Conservation (phyloP, 2,113 vertebrate species). For the Onychostruthus taczanowskii region DNA sequence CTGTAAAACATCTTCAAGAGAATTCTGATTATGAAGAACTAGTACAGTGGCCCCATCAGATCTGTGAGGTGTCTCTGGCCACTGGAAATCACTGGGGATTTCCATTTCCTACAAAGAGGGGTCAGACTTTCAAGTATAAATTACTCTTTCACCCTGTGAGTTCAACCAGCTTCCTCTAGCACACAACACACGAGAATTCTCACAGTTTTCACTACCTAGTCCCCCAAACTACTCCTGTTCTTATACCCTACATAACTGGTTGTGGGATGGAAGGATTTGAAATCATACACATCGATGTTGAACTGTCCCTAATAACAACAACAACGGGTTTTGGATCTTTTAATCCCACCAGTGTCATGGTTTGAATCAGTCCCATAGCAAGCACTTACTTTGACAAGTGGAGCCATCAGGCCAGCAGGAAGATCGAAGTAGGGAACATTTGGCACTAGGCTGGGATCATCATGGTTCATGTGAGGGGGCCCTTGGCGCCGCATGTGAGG, state of each 20-base stretch:
- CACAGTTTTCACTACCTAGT: neutral
- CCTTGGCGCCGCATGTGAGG: constrained; percentile 91
- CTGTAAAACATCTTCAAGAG: neutral
- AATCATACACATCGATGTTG: rapidly evolving
- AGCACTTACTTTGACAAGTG: constrained; percentile 87
- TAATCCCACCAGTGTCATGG: no score
- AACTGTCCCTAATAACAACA: neutral
- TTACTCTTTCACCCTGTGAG: neutral
- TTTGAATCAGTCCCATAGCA: neutral
- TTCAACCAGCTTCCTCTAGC: neutral
- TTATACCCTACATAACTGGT: rapidly evolving
- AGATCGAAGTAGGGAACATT: constrained; percentile 97
- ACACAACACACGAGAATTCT: neutral
- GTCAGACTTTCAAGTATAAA: neutral
- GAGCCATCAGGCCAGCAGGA: constrained; percentile 97
- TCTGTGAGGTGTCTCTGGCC: neutral
- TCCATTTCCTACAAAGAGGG: neutral
- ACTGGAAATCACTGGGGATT: neutral
- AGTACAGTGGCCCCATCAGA: neutral
- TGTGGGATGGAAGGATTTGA: neutral
- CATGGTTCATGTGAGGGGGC: constrained; percentile 86
- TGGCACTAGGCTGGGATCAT: constrained; percentile 95
- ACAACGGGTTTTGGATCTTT: neutral
- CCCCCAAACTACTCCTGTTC: neutral
- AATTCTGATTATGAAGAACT: neutral